These are phyloP conservation scores for Aphelenchoides avenae DNA, from an alignment of 1,140 invertebrate species.

Conservation along the genomic window DNA sequence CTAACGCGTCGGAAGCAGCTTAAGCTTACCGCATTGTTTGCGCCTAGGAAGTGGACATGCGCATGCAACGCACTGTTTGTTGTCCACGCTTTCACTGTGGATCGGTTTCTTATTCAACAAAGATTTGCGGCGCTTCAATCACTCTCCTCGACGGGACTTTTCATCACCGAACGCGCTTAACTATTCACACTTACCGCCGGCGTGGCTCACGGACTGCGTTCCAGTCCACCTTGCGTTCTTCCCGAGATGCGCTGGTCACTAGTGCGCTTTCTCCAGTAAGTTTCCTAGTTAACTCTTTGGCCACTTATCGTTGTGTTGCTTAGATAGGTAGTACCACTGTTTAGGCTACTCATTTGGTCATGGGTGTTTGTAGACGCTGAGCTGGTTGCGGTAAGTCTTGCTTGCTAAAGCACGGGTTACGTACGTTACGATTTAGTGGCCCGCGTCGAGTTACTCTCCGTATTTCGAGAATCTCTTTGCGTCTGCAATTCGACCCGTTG, in stretches of 20 bases:
- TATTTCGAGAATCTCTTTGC: conserved; percentile 13
- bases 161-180: too few species aligned
- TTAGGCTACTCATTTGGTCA: background rate
- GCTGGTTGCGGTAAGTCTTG: background rate
- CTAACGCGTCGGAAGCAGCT: too few species aligned
- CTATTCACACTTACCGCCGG: too few species aligned
- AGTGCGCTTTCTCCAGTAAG: background rate
- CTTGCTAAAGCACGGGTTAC: background rate
- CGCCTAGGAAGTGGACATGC: too few species aligned
- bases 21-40: too few species aligned
- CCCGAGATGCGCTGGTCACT: background rate
- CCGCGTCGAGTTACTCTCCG: conserved; percentile 15
- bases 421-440: conserved; percentile 10
- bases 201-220: too few species aligned
- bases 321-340: background rate
- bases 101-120: too few species aligned
- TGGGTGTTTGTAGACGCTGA: background rate
- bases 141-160: too few species aligned
- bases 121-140: too few species aligned
- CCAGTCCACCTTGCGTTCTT: too few species aligned
- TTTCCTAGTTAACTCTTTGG: background rate
- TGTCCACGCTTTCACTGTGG: too few species aligned
- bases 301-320: background rate
- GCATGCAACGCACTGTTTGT: too few species aligned
- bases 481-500: conserved; percentile 6